phyloP scores from a whole-genome alignment of 2,797 vertebrate species.

The Lacerta agilis region DNA sequence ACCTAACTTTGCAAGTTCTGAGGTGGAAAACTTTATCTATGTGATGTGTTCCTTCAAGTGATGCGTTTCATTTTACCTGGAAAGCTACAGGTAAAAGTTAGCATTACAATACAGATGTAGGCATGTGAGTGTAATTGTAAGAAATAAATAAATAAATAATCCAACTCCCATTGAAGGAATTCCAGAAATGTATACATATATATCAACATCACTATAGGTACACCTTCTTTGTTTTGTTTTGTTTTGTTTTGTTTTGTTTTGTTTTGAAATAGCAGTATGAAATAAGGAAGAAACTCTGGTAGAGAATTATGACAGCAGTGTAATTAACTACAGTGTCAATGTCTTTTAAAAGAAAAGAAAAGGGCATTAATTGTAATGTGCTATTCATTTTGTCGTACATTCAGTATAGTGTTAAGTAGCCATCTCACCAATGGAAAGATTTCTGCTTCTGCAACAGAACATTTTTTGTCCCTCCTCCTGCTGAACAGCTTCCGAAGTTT shows the following conservation, averaged over 20 bases:
- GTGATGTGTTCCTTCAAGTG: background rate
- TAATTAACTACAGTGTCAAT: slow-evolving; percentile 40
- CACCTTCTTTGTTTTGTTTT: background rate
- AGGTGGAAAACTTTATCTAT: background rate
- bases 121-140: background rate
- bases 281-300: slow-evolving; percentile 33
- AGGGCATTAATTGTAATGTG: background rate
- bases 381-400: no score
- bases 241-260: no score
- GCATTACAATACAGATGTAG: background rate
- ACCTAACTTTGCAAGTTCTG: background rate
- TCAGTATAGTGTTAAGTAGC: no score
- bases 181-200: slow-evolving; percentile 20
- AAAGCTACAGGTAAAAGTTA: background rate
- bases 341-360: slow-evolving; percentile 54
- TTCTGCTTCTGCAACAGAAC: no score
- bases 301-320: slow-evolving; percentile 37
- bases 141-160: no score
- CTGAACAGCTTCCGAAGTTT: no score
- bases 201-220: background rate
- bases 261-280: slow-evolving; percentile 12
- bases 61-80: slow-evolving; percentile 1
- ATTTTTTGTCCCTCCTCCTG: no score
- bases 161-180: background rate
- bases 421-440: no score